phyloP scores from a whole-genome alignment of 2,113 vertebrate species.

The human region GRCh38 chr5:77251501-77252000 shows the following conservation, averaged over 20 bases:
- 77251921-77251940: background rate
- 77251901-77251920: background rate
- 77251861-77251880: background rate
- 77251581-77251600: background rate
- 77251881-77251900: background rate
- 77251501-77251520: background rate
- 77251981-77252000: background rate
- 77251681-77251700: background rate
- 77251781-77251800: constrained; percentile 2
- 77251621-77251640: background rate
- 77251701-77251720: background rate
- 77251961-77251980: background rate
- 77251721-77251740: background rate
- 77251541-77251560: background rate
- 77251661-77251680: background rate
- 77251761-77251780: background rate
- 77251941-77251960: background rate
- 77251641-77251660: background rate
- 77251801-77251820: background rate
- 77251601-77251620: background rate
- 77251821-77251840: background rate
- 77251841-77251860: background rate
- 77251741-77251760: background rate
- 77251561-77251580: background rate
- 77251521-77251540: background rate